Base-by-base conservation (phyloP, 2,888 invertebrate genomes). In the Leuctra nigra region DNA sequence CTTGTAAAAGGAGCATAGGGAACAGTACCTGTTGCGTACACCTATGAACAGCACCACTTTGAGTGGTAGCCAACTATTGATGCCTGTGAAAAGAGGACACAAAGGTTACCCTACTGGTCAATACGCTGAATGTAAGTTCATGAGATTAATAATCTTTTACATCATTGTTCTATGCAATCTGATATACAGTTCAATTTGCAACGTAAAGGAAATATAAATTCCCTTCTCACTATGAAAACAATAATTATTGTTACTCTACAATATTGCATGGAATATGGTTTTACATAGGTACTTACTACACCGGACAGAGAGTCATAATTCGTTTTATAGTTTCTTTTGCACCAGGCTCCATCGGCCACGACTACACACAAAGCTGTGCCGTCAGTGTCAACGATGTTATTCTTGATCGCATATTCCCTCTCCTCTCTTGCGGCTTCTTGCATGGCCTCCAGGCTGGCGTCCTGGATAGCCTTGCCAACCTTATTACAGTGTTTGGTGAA, bases 1-100 rank as follows among this genome's bases (percentile, higher is more conserved):
- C 22, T 23, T 20, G n/a, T 20, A n/a, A n/a, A 20, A 22, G 2
- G 20, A 6, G 23, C 46, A 46, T 6, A 46, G 2, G 20, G 22
- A 46, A 22, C 46, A 46, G 23, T 46, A 46, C 9, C 46, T 22
- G 46, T 46, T 46, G 11, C 46, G 22, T n/a, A 46, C 46, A 46
- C 46, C 46, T 11, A 46, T 46, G 13, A 22, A 22, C 2, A 46
- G 23, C 6, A 46, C 46, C n/a, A 23, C n/a, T 23, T 9, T 11
- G 46, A 22, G 1, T 11, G 22, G n/a, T 23, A 46, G 2, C 46
- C 46, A n/a, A 46, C 46, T 23, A 39, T 35, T 14, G 23, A 46
- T 22, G 46, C 46, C 46, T 46, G 46, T 2, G n/a, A n/a, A n/a
- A n/a, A n/a, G n/a, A n/a, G n/a, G n/a, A n/a, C n/a, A n/a, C n/a